These are phyloP conservation scores for Eulemur rufifrons DNA, from an alignment of 2,113 vertebrate species.

Conservation along the genomic window DNA sequence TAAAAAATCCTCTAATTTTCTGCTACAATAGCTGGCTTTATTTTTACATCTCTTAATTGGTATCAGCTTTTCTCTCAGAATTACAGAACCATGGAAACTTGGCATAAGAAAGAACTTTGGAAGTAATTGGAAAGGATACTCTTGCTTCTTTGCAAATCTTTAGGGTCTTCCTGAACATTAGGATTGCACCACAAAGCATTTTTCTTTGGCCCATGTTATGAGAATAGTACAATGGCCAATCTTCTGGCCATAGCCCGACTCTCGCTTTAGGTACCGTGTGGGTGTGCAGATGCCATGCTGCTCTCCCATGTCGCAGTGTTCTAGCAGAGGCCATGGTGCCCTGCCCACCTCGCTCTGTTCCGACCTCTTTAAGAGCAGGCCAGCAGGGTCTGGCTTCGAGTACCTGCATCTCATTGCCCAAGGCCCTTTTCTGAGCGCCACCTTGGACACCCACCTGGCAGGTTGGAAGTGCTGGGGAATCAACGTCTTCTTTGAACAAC, in stretches of 20 bases:
- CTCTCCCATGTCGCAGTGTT: not conserved
- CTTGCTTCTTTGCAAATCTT: slow-evolving; percentile 53
- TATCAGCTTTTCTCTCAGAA: slow-evolving; percentile 74
- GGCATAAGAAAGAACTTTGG: slow-evolving; percentile 58
- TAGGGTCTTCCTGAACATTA: slow-evolving; percentile 16
- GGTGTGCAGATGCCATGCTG: not conserved
- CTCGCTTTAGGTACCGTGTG: not conserved
- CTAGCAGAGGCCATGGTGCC: not conserved
- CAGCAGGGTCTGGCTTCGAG: not conserved
- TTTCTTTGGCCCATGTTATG: not conserved
- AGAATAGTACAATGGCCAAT: not conserved
- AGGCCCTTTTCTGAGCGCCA: not conserved
- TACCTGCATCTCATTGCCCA: not conserved
- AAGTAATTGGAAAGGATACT: slow-evolving; percentile 53
- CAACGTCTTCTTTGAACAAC: not conserved
- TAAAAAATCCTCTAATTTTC: slow-evolving; percentile 70
- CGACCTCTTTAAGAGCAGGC: not conserved
- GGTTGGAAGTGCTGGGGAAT: not conserved
- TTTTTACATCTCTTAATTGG: slow-evolving; percentile 74
- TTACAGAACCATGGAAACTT: slow-evolving; percentile 73
- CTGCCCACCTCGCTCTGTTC: not conserved
- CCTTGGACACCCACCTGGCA: not conserved
- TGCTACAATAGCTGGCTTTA: slow-evolving; percentile 76
- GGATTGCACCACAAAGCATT: not conserved
- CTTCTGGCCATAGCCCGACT: not conserved